Conservation (phyloP, 1,140 invertebrate genomes). For the Melitaea cinxia region DNA sequence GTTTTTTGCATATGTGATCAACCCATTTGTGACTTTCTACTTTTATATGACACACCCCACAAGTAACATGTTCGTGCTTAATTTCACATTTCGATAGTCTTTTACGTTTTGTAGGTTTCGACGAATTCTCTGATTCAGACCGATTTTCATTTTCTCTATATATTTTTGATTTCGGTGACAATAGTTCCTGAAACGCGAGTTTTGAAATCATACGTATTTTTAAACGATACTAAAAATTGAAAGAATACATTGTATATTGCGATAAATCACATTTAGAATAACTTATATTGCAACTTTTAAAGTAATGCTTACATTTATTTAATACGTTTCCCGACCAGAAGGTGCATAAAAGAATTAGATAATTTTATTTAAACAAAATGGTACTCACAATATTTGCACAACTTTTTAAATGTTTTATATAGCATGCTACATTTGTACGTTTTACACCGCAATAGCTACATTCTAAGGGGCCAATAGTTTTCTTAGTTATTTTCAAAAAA, state of each 20-base stretch:
- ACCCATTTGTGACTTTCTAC: slow-evolving; percentile 36
- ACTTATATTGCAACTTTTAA: too few relatives aligned
- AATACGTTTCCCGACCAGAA: too few relatives aligned
- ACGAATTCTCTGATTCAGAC: not conserved
- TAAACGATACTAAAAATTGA: too few relatives aligned
- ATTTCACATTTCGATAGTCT: not conserved
- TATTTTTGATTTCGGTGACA: not conserved
- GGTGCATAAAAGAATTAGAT: too few relatives aligned
- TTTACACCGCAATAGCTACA: slow-evolving; percentile 50
- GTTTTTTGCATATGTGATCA: slow-evolving; percentile 41
- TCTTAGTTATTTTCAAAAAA: slow-evolving; percentile 48
- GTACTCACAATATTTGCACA: slow-evolving; percentile 38
- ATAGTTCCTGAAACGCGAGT: slow-evolving; percentile 13
- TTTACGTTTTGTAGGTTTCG: not conserved
- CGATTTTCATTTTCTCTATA: not conserved
- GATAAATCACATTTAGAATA: too few relatives aligned
- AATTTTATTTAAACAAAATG: too few relatives aligned
- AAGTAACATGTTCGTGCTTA: slow-evolving; percentile 26
- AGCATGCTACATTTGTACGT: slow-evolving; percentile 49
- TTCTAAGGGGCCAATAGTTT: slow-evolving; percentile 37
- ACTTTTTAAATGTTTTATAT: slow-evolving; percentile 48
- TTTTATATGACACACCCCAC: slow-evolving; percentile 57
- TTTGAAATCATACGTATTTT: too few relatives aligned
- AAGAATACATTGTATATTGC: too few relatives aligned
- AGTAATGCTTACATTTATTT: too few relatives aligned